Evolutionary conservation across 2,113 vertebrate species (phyloP).

Genomic region (Edolisoma coerulescens): DNA sequence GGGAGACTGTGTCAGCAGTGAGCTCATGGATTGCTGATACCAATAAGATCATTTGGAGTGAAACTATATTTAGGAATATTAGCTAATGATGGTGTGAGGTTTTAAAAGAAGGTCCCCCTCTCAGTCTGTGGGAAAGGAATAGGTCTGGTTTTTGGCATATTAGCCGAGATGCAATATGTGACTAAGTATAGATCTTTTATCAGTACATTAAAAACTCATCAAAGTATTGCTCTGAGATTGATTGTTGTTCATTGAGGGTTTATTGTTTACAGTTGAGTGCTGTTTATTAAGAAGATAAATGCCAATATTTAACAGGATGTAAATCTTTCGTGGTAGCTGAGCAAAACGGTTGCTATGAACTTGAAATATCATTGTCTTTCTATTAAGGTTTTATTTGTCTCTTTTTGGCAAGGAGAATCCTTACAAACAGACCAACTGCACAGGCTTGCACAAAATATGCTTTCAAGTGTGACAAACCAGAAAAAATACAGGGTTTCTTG

Average conservation of each 20-base stretch:
- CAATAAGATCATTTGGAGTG: not conserved
- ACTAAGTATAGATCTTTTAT: not conserved
- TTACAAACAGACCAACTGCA: not conserved
- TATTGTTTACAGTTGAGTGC: not conserved
- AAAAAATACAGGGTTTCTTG: not conserved
- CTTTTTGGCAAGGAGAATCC: not conserved
- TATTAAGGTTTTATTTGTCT: not conserved
- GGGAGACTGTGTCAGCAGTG: not conserved
- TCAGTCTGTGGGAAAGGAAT: not conserved
- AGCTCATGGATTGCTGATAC: not conserved
- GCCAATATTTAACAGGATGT: not conserved
- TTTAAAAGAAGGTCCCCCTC: not conserved
- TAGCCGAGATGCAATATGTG: not conserved
- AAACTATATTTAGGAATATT: not conserved
- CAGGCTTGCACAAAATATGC: not conserved
- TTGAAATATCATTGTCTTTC: not conserved
- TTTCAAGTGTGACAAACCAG: not conserved
- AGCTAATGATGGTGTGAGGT: not conserved
- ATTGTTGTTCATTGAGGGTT: not conserved
- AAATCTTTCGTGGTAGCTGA: not conserved
- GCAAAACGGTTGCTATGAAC: not conserved
- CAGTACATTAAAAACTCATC: not conserved
- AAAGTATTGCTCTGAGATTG: not conserved
- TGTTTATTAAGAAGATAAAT: not conserved
- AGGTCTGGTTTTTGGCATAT: not conserved